Evolutionary conservation across 2,797 vertebrate genomes (phyloP), one percentile per base, ranked within the genome.

Genomic region (Phrynocephalus forsythii): DNA sequence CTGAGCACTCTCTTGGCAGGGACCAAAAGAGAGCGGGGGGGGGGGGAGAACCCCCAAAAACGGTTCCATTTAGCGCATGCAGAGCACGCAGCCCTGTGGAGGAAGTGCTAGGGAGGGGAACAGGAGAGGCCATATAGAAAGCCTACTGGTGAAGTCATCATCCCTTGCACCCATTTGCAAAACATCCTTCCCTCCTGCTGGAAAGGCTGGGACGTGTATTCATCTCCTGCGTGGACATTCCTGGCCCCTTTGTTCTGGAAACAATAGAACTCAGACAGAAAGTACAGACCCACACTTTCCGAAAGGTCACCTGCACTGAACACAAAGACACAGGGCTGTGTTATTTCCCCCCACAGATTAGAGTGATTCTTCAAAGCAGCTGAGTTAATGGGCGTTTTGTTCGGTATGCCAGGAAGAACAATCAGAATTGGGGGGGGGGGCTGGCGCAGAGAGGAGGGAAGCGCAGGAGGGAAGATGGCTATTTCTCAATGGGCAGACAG

Each of bases 291-390:
- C 66, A 6, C 82, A 83, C 88, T 90, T 78, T 87, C 84, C 44
- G 71, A 90, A 93, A 94, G 86, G 90, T 93, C 88, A 80, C 84
- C 82, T 95, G 80, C 79, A 92, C 92, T 52, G 81, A 91, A 85
- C 33, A 82, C 86, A 88, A 84, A 68, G 75, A 93, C 88, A 71
- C 16, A 77, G 72, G 82, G 28, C 91, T 79, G 89, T 0, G 15
- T 90, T 89, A 48, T 90, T 76, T 44, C 85, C 38, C 38, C 38
- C 38, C 3, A 93, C 90, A 79, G 88, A 66, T 88, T 92, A 86
- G 86, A 72, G n/a, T 87, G 82, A 48, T 83, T 78, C 0, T 10
- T 80, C 84, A 56, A 87, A 93, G 86, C 84, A 90, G 83, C 71
- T 5, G 67, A 91, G 63, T 86, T 10, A 90, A 88, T 85, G 18